Conservation (phyloP, 2,797 vertebrate species). For the Rhinophrynus dorsalis region DNA sequence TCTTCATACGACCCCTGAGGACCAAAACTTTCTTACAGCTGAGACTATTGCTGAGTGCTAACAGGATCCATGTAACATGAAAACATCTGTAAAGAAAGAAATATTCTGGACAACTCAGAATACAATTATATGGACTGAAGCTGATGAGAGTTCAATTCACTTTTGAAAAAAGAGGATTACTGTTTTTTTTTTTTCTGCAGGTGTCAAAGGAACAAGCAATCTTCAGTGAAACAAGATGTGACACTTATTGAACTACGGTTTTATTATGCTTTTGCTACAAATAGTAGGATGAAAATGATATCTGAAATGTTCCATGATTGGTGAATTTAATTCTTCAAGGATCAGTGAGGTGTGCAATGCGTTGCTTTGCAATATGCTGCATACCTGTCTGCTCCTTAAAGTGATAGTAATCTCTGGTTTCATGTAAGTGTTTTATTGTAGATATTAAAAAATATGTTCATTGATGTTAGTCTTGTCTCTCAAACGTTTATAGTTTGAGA, state of each 20-base stretch:
- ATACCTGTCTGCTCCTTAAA: too few species aligned
- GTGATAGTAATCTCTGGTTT: too few species aligned
- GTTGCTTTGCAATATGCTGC: too few species aligned
- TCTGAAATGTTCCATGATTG: not conserved
- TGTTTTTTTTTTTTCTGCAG: constrained; percentile 6
- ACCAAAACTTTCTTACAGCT: constrained; percentile 14
- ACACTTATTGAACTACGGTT: constrained; percentile 5
- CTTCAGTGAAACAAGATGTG: constrained; percentile 9
- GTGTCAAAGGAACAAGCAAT: constrained; percentile 22
- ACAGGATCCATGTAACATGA: constrained; percentile 42
- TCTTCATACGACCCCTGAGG: constrained; percentile 43
- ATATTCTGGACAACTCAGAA: constrained; percentile 29
- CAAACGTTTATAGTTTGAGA: too few species aligned
- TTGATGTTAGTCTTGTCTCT: too few species aligned
- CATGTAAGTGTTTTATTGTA: too few species aligned
- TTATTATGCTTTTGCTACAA: constrained; percentile 13
- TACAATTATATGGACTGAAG: constrained; percentile 51
- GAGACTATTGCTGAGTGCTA: constrained; percentile 22
- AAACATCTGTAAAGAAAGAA: constrained; percentile 36
- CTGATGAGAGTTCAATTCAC: constrained; percentile 47
- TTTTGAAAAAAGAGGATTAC: constrained; percentile 42
- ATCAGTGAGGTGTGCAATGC: too few species aligned
- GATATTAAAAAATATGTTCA: too few species aligned
- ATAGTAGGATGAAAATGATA: not conserved
- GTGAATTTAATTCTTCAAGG: not conserved